Evolutionary conservation across 2,797 vertebrate genomes (phyloP).

Genomic region (Coluber constrictor): DNA sequence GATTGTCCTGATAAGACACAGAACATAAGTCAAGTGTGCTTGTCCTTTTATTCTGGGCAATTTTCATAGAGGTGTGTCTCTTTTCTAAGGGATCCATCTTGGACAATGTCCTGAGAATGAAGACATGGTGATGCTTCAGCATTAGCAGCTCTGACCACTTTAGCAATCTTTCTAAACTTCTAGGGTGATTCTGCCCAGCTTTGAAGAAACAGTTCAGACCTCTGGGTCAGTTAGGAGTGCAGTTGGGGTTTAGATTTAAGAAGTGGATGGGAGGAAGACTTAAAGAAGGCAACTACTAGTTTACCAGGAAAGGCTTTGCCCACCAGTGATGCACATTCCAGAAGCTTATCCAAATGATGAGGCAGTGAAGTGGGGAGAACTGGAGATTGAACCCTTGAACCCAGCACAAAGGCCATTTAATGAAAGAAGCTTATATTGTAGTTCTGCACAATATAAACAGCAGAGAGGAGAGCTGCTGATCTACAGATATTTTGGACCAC

Average conservation of each 20-base stretch:
- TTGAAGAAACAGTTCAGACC: background rate
- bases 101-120: background rate
- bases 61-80: background rate
- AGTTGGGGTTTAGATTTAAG: background rate
- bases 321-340: background rate
- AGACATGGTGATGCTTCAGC: accelerated
- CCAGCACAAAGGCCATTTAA: constrained; percentile 21
- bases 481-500: background rate
- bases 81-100: background rate
- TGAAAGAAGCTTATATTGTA: background rate
- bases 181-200: background rate
- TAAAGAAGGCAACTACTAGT: background rate
- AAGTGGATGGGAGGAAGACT: background rate
- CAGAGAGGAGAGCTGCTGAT: background rate
- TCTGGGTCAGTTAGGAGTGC: background rate
- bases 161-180: background rate
- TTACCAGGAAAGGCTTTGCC: background rate
- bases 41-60: background rate
- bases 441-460: background rate
- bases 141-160: accelerated
- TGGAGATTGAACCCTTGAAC: constrained; percentile 49
- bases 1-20: background rate
- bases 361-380: background rate
- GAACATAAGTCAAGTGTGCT: background rate
- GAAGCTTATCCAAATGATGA: background rate